Evolutionary conservation across 2,888 invertebrate genomes (phyloP).

Genomic region (Alviniconcha strummeri): DNA sequence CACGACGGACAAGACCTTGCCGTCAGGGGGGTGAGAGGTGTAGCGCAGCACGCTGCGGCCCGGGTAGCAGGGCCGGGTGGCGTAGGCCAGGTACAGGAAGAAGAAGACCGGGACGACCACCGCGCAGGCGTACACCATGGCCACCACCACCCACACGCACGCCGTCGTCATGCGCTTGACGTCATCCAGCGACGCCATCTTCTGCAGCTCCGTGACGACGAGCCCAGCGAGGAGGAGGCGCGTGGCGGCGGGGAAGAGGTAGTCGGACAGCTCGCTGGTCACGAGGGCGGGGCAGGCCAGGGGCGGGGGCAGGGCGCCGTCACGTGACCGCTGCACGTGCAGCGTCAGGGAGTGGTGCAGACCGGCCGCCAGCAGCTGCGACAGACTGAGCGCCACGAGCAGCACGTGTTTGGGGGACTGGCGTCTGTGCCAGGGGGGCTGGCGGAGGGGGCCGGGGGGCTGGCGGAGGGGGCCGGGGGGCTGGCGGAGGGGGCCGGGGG

Average conservation of each 20-base stretch:
- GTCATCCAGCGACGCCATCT: constrained; percentile 16
- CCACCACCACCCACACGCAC: background rate
- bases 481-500: background rate
- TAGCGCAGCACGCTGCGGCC: background rate
- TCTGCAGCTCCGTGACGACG: background rate
- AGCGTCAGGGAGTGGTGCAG: constrained; percentile 5
- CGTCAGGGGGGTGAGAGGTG: background rate
- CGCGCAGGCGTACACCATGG: background rate
- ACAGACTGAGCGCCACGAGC: background rate
- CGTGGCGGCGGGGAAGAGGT: constrained; percentile 5
- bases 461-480: background rate
- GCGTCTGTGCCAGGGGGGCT: background rate
- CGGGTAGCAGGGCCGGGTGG: background rate
- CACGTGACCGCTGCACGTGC: background rate
- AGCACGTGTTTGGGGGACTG: background rate
- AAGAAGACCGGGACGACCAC: constrained; percentile 15
- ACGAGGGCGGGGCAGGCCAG: background rate
- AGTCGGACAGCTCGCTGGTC: background rate
- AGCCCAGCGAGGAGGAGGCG: background rate
- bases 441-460: background rate
- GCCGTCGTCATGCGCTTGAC: background rate
- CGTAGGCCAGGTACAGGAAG: background rate
- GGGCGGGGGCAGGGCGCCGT: background rate
- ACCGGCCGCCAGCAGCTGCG: background rate
- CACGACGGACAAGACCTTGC: background rate